phyloP scores from a whole-genome alignment of 2,797 vertebrate genomes.

The Sandelia bainsii region DNA sequence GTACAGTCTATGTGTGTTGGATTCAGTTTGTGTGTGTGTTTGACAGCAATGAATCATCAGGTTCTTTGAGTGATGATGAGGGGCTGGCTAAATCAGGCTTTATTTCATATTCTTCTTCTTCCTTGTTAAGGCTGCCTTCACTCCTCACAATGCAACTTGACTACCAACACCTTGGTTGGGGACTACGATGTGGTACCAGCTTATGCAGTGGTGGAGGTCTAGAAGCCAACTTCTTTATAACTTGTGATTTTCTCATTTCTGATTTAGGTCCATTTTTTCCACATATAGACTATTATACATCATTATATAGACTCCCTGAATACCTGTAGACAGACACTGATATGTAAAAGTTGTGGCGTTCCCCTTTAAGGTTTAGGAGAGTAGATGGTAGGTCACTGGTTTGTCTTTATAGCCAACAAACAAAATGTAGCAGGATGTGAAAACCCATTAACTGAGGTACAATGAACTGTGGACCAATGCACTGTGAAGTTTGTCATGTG shows the following conservation, averaged over 20 bases:
- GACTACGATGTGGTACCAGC: background rate
- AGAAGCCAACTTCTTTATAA: no score
- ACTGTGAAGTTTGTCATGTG: background rate
- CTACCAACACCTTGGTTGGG: background rate
- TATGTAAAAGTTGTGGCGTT: no score
- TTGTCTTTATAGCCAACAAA: no score
- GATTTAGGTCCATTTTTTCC: no score
- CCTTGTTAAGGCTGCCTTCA: background rate
- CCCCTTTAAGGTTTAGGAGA: no score
- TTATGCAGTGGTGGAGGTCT: background rate
- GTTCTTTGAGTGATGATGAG: constrained; percentile 28
- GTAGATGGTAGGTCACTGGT: no score
- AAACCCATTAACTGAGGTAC: background rate
- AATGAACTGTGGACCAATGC: background rate
- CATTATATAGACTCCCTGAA: no score
- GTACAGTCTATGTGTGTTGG: constrained; percentile 6
- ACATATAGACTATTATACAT: no score
- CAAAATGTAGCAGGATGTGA: background rate
- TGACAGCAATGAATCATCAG: constrained; percentile 20
- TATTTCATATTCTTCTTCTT: background rate
- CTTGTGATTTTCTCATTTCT: no score
- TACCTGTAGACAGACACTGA: no score
- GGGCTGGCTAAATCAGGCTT: background rate
- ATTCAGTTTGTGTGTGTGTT: constrained; percentile 14
- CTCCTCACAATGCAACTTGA: background rate